A percentile compares a stretch with the other conserved stretches of the same genome.
These are phyloP conservation scores for Ictidomys tridecemlineatus DNA, from an alignment of 2,113 vertebrate species.

Conservation along the genomic window DNA sequence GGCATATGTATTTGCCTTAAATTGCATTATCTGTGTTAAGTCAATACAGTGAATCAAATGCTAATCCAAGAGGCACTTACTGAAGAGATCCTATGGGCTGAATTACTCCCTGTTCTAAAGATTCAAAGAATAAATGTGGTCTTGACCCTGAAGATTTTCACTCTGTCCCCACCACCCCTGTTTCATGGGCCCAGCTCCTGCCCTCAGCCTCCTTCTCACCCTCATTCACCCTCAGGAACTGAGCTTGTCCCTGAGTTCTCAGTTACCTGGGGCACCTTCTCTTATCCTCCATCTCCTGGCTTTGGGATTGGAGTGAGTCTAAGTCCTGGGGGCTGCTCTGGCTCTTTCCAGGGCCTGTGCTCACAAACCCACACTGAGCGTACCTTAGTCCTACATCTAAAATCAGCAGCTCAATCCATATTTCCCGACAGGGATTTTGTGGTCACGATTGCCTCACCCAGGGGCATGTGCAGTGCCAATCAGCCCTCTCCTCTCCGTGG, in stretches of 20 bases:
- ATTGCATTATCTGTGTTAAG: neutral
- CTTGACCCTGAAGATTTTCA: neutral
- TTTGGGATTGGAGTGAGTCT: neutral
- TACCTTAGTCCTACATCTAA: neutral
- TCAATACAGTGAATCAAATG: neutral
- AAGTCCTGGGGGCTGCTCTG: too few species aligned
- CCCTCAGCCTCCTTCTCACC: neutral
- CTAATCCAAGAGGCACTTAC: neutral
- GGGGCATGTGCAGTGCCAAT: neutral
- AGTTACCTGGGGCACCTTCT: neutral
- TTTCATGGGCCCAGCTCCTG: too few species aligned
- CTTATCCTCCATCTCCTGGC: neutral
- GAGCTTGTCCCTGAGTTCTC: too few species aligned
- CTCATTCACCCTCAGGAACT: too few species aligned
- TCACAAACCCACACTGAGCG: neutral
- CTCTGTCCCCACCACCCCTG: neutral
- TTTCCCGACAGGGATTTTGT: neutral
- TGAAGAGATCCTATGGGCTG: rapidly evolving
- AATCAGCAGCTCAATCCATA: rapidly evolving
- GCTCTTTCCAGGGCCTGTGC: rapidly evolving
- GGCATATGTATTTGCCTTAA: neutral
- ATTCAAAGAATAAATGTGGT: too few species aligned
- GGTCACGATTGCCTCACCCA: neutral
- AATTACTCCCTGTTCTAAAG: rapidly evolving
- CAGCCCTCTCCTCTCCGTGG: neutral